Evolutionary conservation across 2,113 vertebrate species (phyloP).

Genomic region (Natator depressus): DNA sequence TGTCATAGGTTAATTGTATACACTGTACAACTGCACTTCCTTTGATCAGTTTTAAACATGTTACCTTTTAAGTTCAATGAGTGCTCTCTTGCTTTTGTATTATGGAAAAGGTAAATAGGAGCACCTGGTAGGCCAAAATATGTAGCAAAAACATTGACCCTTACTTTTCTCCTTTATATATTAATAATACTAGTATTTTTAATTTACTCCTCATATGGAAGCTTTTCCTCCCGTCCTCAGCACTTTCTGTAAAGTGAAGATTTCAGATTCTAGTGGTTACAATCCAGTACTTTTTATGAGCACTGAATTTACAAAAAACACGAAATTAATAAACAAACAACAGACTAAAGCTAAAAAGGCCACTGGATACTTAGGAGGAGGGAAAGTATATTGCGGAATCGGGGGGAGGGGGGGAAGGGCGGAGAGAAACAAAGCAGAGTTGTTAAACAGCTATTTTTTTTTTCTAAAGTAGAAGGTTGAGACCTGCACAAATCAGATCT

Average conservation of each 20-base stretch:
- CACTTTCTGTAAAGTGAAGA: not conserved
- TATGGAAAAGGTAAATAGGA: not conserved
- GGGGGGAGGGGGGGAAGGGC: not conserved
- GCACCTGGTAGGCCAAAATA: slow-evolving; percentile 10
- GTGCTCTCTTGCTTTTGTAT: not conserved
- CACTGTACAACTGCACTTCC: not conserved
- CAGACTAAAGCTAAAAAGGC: too few relatives aligned
- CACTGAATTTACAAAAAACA: slow-evolving; percentile 1
- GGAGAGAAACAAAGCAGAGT: not conserved
- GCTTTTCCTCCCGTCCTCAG: not conserved
- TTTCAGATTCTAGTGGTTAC: not conserved
- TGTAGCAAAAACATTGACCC: not conserved
- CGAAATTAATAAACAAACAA: not conserved
- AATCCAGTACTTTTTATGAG: not conserved
- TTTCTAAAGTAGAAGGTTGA: not conserved
- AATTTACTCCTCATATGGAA: not conserved
- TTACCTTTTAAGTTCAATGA: not conserved
- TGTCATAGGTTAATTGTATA: not conserved
- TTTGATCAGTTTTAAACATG: not conserved
- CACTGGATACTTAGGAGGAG: too few relatives aligned
- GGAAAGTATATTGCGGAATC: not conserved
- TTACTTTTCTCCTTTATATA: not conserved
- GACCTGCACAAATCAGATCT: not conserved
- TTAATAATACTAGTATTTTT: slow-evolving; percentile 14
- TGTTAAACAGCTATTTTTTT: not conserved